Evolutionary conservation across 2,888 invertebrate species (phyloP), one percentile per base, ranked within the genome.

Genomic region (Seira ritae): DNA sequence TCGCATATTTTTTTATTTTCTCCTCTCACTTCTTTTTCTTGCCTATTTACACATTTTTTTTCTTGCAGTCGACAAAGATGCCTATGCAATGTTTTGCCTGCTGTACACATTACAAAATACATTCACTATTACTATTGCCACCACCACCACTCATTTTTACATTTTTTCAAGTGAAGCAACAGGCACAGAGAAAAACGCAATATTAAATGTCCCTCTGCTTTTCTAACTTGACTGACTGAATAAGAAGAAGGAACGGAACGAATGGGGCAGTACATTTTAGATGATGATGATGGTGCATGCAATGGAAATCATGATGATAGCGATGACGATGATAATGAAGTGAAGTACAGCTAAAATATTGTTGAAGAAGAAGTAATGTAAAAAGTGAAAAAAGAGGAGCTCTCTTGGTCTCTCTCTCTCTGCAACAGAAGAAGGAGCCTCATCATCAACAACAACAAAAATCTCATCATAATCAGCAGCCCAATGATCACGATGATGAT

Each of bases 341-440:
- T 60, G n/a, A 60, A 60, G 60, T 60, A 60, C 60, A 60, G 60
- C 60, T 60, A 60, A 60, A 60, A n/a, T n/a, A 60, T 60, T 60
- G 60, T 60, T 60, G 60, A 60, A 60, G 60, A 3, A 60, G n/a
- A 42, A n/a, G n/a, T n/a, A n/a, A n/a, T n/a, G 42, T 42, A 42
- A 42, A 42, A 12, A 42, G 42, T 12, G 12, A 12, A 42, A 12
- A 42, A n/a, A n/a, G n/a, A n/a, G n/a, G 42, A 60, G 60, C 60
- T 60, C 60, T 60, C 60, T 17, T n/a, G n/a, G n/a, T n/a, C 60
- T 60, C 60, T 60, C 60, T 15, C 60, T n/a, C 10, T n/a, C 60
- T 60, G 60, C 4, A 60, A 42, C 42, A 42, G 42, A 60, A 60
- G 60, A 60, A 60, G 60, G 60, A 60, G 60, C 17, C 60, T 60